Evolutionary conservation across 2,113 vertebrate species (phyloP).

Genomic region (Passer montanus): DNA sequence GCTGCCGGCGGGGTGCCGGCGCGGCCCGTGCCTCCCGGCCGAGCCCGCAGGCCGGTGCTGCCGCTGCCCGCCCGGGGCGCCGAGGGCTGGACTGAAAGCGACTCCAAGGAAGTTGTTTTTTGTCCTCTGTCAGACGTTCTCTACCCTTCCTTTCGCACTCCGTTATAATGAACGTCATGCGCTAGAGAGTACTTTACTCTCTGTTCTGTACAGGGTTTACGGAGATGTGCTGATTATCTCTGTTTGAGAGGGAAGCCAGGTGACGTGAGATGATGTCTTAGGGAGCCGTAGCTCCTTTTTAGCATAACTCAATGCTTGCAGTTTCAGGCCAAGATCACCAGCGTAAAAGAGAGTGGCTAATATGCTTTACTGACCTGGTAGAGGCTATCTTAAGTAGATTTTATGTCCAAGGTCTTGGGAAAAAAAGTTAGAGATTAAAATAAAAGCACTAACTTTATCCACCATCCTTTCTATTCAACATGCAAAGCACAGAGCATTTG

Average conservation of each 20-base stretch:
- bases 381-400: neutral
- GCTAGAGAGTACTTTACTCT: neutral
- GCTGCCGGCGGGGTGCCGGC: neutral
- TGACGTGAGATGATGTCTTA: neutral
- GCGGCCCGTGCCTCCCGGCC: no score
- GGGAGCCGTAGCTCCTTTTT: neutral
- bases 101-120: no score
- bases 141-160: neutral
- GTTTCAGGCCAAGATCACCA: neutral
- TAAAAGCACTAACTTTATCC: neutral
- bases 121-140: rapidly evolving
- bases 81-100: neutral
- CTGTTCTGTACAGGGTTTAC: neutral
- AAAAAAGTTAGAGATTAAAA: neutral
- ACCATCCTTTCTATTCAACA: rapidly evolving
- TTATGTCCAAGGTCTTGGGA: neutral
- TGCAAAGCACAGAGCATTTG: neutral
- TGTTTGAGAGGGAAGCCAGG: no score
- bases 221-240: no score
- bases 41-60: neutral
- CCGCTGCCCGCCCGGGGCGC: neutral
- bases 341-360: neutral
- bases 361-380: neutral
- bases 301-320: neutral
- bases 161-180: neutral